Conservation (phyloP, 2,113 vertebrate species). For the Aramus guarauna region DNA sequence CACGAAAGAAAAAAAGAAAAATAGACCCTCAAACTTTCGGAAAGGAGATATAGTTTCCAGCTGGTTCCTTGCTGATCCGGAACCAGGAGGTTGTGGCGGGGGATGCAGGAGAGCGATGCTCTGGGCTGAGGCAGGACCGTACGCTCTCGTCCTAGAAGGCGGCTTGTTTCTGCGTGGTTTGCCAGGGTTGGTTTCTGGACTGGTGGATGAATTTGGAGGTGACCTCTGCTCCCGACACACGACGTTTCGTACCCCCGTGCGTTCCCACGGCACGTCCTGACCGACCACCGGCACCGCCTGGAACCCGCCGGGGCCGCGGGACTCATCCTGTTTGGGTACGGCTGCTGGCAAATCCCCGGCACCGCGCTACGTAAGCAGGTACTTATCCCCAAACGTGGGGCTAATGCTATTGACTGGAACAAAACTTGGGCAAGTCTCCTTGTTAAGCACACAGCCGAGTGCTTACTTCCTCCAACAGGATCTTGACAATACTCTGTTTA, state of each 20-base stretch:
- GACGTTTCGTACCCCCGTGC: accelerated
- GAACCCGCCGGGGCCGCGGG: neutral
- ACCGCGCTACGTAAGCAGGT: neutral
- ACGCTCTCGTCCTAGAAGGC: accelerated
- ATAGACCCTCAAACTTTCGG: neutral
- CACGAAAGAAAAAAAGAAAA: neutral
- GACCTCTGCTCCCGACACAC: no score
- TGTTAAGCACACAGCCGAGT: neutral
- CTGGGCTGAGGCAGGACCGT: neutral
- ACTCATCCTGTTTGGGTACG: accelerated
- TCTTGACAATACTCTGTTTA: neutral
- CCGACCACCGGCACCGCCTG: neutral
- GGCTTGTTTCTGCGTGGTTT: neutral
- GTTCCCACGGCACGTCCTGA: neutral
- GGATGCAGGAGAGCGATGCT: neutral
- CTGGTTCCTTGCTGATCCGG: neutral
- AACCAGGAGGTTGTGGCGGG: neutral
- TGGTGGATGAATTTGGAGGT: neutral
- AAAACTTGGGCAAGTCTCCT: neutral
- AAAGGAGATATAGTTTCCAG: neutral
- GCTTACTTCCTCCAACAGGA: neutral
- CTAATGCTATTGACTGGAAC: neutral
- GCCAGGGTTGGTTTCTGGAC: neutral
- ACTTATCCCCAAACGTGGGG: neutral
- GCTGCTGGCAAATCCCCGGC: neutral